phyloP scores from a whole-genome alignment of 2,888 invertebrate genomes.

The Xestoiulus laeticollis region DNA sequence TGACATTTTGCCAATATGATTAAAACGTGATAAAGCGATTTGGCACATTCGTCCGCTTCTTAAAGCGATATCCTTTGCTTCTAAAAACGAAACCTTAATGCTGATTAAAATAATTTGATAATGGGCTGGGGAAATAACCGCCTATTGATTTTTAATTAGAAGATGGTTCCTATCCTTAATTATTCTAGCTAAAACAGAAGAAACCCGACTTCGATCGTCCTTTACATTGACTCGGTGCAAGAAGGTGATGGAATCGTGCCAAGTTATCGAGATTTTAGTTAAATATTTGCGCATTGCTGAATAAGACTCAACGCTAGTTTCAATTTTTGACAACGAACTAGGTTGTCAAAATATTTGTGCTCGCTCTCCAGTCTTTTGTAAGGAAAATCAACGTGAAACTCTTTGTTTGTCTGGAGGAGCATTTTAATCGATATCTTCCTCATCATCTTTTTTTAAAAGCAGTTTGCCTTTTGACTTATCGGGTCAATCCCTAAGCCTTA shows the following conservation, averaged over 20 bases:
- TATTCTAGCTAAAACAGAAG: not conserved
- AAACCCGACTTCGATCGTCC: not conserved
- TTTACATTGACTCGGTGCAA: not conserved
- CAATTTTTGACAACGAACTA: constrained; percentile 11
- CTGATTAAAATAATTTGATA: not conserved
- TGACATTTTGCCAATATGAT: not conserved
- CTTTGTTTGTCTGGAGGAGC: not conserved
- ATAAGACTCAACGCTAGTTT: not conserved
- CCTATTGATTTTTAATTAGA: not conserved
- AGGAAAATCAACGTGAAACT: not conserved
- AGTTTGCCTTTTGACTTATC: not conserved
- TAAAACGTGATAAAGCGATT: not conserved
- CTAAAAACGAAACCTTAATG: not conserved
- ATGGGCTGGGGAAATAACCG: not conserved
- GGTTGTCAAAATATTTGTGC: not conserved
- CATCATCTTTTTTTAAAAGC: not conserved
- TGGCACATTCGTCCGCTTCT: not conserved
- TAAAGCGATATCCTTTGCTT: not conserved
- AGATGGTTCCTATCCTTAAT: not conserved
- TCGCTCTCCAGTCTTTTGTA: not conserved
- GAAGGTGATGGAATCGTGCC: not conserved
- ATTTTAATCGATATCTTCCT: not conserved
- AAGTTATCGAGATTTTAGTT: not conserved
- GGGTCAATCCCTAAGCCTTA: not conserved
- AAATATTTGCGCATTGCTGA: not conserved